Conservation (phyloP, 2,113 vertebrate genomes). For the Hyla sarda region DNA sequence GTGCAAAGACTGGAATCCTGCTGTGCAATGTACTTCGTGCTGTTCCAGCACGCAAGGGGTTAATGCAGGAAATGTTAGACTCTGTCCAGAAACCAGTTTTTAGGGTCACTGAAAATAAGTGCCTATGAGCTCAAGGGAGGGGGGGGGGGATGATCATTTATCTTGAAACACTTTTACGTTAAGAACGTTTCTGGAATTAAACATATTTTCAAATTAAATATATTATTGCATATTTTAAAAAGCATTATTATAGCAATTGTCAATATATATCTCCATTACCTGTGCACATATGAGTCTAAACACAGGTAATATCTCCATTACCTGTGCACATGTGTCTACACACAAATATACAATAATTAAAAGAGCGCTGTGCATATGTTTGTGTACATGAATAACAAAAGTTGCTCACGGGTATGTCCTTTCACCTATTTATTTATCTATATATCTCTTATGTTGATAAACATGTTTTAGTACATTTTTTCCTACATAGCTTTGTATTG, state of each 20-base stretch:
- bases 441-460: neutral
- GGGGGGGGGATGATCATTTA: neutral
- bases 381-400: neutral
- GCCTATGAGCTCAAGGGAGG: neutral
- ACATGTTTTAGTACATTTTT: neutral
- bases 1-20: constrained; percentile 35
- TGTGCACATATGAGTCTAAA: no score
- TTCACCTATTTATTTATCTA: neutral
- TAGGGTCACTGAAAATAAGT: constrained; percentile 29
- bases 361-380: no score
- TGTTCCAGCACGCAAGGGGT: neutral
- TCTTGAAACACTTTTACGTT: neutral
- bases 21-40: constrained; percentile 19
- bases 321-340: no score
- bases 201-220: neutral
- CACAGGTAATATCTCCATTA: no score
- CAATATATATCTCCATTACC: no score
- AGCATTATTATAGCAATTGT: neutral
- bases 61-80: constrained; percentile 30
- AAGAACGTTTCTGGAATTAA: neutral
- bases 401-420: neutral
- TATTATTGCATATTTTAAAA: no score
- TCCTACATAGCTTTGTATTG: neutral
- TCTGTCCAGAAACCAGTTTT: constrained; percentile 17
- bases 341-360: no score